Percentiles rank a stretch among this genome's conserved stretches.
These are phyloP conservation scores for Aphis gossypii DNA, from an alignment of 1,140 invertebrate species.

Conservation along the genomic window DNA sequence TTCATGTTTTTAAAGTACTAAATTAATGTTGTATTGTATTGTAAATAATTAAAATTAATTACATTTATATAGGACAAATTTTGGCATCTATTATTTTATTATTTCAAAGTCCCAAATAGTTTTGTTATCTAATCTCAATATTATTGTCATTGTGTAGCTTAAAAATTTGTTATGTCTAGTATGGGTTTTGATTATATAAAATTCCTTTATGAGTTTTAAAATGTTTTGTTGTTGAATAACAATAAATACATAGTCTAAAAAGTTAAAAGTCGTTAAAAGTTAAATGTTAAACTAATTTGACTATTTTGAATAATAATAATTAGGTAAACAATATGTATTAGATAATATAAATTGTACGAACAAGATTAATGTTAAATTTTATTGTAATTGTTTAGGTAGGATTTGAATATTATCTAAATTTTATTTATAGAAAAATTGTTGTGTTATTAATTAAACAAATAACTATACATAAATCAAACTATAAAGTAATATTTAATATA, in stretches of 20 bases:
- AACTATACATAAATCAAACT: no score
- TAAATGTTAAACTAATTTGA: not conserved
- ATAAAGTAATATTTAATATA: no score
- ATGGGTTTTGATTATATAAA: not conserved
- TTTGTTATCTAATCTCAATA: conserved; percentile 31
- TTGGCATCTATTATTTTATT: conserved; percentile 10
- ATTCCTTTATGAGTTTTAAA: not conserved
- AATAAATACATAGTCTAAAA: not conserved
- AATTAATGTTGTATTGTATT: conserved; percentile 13
- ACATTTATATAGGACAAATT: not conserved
- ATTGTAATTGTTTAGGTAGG: not conserved
- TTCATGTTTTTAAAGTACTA: not conserved
- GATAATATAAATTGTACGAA: not conserved
- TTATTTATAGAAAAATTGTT: no score
- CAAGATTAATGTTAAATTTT: not conserved
- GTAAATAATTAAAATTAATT: not conserved
- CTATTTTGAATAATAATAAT: not conserved
- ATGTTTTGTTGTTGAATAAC: not conserved
- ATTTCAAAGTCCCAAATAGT: not conserved
- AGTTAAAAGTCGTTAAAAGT: not conserved
- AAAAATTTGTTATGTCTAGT: not conserved
- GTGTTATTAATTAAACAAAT: no score
- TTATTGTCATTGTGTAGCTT: not conserved
- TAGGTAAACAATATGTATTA: not conserved
- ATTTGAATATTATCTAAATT: not conserved